Conservation (phyloP, 2,888 invertebrate genomes). For the Noctua janthe region DNA sequence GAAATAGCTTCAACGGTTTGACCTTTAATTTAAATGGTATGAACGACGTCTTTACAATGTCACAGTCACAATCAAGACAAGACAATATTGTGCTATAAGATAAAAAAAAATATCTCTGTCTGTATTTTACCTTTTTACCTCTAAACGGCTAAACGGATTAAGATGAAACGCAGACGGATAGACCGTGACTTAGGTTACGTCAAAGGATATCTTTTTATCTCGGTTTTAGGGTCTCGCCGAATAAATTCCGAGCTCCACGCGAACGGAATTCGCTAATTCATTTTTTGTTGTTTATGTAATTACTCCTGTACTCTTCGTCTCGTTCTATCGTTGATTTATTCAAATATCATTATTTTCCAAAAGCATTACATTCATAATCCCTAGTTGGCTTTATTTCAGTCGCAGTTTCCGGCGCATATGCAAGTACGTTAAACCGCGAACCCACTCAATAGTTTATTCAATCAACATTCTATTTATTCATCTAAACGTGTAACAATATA, state of each 20-base stretch:
- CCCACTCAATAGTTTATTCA: neutral
- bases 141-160: neutral
- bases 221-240: neutral
- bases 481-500: neutral
- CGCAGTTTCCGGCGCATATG: neutral
- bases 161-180: neutral
- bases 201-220: neutral
- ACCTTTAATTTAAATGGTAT: neutral
- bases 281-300: neutral
- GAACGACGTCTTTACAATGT: neutral
- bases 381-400: neutral
- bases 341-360: neutral
- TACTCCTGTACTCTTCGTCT: neutral
- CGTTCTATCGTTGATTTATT: neutral
- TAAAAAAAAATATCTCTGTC: neutral
- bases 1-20: neutral
- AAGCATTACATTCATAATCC: neutral
- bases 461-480: slow-evolving; percentile 7
- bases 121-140: neutral
- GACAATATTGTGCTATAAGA: neutral
- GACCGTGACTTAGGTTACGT: neutral
- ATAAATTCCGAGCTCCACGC: neutral
- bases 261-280: neutral
- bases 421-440: neutral
- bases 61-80: neutral